phyloP scores from a whole-genome alignment of 2,797 vertebrate genomes.

The Pseudomugil tenellus region DNA sequence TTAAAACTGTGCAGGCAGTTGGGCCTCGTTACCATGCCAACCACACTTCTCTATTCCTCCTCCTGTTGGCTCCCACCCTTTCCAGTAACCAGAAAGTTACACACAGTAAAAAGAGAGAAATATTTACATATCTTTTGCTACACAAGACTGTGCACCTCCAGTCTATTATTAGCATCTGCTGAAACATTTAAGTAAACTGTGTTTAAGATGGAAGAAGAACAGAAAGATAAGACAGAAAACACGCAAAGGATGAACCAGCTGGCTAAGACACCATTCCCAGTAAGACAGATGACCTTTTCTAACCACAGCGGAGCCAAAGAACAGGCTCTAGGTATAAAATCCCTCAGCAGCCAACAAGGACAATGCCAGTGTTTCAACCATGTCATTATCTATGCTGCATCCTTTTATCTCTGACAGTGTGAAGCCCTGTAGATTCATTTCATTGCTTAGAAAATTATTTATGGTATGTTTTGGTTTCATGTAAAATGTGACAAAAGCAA shows the following conservation, averaged over 20 bases:
- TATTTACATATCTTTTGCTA: slow-evolving; percentile 78
- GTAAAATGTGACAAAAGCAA: not conserved
- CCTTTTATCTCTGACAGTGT: slow-evolving; percentile 15
- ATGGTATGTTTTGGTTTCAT: slow-evolving; percentile 7
- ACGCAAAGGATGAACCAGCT: slow-evolving; percentile 8
- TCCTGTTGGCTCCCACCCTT: slow-evolving; percentile 73
- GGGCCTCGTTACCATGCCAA: slow-evolving; percentile 86
- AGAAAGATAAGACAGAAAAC: slow-evolving; percentile 9
- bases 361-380: slow-evolving; percentile 42
- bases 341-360: slow-evolving; percentile 34
- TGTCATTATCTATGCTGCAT: not conserved
- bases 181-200: slow-evolving; percentile 62
- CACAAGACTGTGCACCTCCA: slow-evolving; percentile 58
- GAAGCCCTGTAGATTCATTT: not conserved
- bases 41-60: slow-evolving; percentile 57
- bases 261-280: slow-evolving; percentile 42
- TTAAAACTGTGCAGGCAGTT: slow-evolving; percentile 78
- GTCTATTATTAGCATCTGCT: slow-evolving; percentile 75
- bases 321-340: slow-evolving; percentile 54
- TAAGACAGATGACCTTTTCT: slow-evolving; percentile 54
- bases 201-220: slow-evolving; percentile 36
- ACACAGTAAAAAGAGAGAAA: slow-evolving; percentile 67
- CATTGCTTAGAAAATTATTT: not conserved
- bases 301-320: slow-evolving; percentile 29
- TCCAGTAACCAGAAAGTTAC: slow-evolving; percentile 76